A percentile compares a stretch with the other conserved stretches of the same genome.
phyloP scores from a whole-genome alignment of 2,797 vertebrate species.

The Manis javanica region DNA sequence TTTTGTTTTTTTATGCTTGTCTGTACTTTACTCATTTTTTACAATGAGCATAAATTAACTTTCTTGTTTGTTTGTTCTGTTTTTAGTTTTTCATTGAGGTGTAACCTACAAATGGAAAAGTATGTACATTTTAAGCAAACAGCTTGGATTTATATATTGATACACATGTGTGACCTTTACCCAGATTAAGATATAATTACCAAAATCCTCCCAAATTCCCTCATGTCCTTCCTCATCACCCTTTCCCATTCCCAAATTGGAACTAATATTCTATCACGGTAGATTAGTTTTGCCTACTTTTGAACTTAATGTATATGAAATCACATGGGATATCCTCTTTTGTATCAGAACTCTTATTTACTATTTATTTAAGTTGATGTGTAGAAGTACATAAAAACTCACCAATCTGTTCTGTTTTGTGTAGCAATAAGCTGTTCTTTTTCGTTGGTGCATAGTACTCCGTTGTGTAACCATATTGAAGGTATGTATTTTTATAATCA shows the following conservation, averaged over 20 bases:
- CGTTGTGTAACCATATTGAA: background rate
- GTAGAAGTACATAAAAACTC: background rate
- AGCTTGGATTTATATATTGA: background rate
- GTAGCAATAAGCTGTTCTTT: background rate
- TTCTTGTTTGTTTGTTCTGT: background rate
- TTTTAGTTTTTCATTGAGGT: slow-evolving; percentile 25
- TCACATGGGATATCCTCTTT: background rate
- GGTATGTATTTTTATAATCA: background rate
- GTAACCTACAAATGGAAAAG: background rate
- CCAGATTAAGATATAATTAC: background rate
- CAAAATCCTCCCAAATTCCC: background rate
- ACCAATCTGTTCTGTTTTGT: background rate
- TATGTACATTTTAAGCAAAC: background rate
- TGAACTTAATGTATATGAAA: background rate
- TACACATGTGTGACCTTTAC: background rate
- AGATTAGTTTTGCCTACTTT: background rate
- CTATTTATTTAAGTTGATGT: background rate
- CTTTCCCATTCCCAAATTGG: rapidly evolving
- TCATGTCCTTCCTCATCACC: background rate
- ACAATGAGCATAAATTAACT: background rate
- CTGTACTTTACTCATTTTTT: background rate
- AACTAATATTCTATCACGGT: background rate
- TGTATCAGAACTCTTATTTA: background rate
- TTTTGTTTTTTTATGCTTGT: background rate
- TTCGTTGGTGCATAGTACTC: background rate